Conservation (phyloP, 2,888 invertebrate species). For the Nematopogon swammerdamellus region DNA sequence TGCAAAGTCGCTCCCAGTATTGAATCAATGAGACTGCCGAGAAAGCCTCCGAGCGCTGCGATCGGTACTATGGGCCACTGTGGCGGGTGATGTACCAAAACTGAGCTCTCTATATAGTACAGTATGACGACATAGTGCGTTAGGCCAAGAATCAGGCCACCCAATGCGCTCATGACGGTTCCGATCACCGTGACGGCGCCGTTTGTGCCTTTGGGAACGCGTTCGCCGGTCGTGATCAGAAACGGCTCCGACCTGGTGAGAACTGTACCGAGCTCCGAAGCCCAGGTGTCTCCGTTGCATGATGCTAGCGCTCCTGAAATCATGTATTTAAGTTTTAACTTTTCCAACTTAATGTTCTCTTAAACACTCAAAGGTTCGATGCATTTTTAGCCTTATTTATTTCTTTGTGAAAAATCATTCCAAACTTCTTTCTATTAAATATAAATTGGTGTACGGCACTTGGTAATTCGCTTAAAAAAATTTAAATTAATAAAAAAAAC, state of each 20-base stretch:
- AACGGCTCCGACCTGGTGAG: constrained; percentile 65
- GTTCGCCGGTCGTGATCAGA: constrained; percentile 69
- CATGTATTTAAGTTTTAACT: too few species aligned
- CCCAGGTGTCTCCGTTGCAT: constrained; percentile 88
- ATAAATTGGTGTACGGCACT: too few species aligned
- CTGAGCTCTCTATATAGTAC: constrained; percentile 58
- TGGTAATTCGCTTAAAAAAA: too few species aligned
- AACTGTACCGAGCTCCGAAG: constrained; percentile 83
- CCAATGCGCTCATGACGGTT: constrained; percentile 55
- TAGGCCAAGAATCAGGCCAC: constrained; percentile 69
- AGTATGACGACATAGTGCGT: constrained; percentile 66
- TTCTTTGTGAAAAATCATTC: too few species aligned
- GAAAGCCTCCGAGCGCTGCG: constrained; percentile 70
- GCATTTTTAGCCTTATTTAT: too few species aligned
- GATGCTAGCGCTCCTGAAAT: constrained; percentile 69
- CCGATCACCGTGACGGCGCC: constrained; percentile 75
- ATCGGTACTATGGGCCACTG: constrained; percentile 78
- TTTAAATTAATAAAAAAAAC: too few species aligned
- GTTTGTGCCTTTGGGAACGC: constrained; percentile 85
- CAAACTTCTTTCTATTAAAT: too few species aligned
- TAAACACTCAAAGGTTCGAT: too few species aligned
- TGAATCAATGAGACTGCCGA: constrained; percentile 82
- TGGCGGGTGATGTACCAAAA: constrained; percentile 58
- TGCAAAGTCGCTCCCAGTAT: constrained; percentile 81
- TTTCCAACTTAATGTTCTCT: too few species aligned